Percentiles rank a stretch among this genome's conserved stretches.
phyloP scores from a whole-genome alignment of 2,113 vertebrate species.

The Chionodraco myersi region DNA sequence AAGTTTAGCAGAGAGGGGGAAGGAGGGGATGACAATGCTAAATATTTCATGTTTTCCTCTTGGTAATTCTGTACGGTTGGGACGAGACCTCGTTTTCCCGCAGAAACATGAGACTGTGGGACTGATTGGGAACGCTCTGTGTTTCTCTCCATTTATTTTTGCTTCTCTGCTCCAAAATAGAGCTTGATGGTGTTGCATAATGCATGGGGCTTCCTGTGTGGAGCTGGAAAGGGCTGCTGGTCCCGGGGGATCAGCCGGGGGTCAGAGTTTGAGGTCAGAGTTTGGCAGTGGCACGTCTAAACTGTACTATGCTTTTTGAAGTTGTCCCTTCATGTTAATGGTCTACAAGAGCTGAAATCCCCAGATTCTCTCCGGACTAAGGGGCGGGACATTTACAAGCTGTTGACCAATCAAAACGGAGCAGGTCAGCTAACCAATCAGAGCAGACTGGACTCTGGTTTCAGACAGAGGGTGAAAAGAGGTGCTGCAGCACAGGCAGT shows the following conservation, averaged over 20 bases:
- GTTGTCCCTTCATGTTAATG: no score
- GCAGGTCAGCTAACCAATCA: no score
- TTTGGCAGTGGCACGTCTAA: no score
- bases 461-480: no score
- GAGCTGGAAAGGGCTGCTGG: slow-evolving; percentile 69
- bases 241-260: slow-evolving; percentile 68
- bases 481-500: no score
- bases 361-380: no score
- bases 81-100: slow-evolving; percentile 74
- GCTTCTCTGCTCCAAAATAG: slow-evolving; percentile 70
- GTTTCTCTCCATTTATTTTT: slow-evolving; percentile 65
- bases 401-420: no score
- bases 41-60: slow-evolving; percentile 81
- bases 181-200: slow-evolving; percentile 74
- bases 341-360: no score
- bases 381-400: no score
- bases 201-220: slow-evolving; percentile 74
- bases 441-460: no score
- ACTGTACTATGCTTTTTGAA: no score
- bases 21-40: slow-evolving; percentile 65
- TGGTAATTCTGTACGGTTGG: slow-evolving; percentile 69
- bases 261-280: no score
- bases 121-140: slow-evolving; percentile 72
- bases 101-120: slow-evolving; percentile 68
- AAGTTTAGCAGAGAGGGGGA: slow-evolving; percentile 46